Base-by-base conservation (phyloP, 2,888 invertebrate genomes). In the Reticulitermes lucifugus region DNA sequence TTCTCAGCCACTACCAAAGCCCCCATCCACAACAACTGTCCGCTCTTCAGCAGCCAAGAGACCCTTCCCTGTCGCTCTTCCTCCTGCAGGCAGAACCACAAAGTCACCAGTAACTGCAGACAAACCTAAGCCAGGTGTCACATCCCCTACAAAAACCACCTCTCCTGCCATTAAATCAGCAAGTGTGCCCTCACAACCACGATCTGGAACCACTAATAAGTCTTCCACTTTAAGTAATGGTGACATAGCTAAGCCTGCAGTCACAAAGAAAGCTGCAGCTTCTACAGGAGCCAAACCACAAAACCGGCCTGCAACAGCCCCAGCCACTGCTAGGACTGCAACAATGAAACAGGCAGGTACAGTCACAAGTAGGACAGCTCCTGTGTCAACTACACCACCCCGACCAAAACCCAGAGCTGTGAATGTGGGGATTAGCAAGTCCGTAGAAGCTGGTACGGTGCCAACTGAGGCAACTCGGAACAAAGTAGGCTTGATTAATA, bases 401-500 rank as follows among this genome's bases (percentile, higher is more conserved):
- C 86, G 59, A 29, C 71, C 86, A 83, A 55, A 85, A 79, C 79
- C 86, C 18, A 46, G 84, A n/a, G 55, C 86, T 29, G 55, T 83
- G 55, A 85, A 83, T 71, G 83, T 83, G 2, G 55, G 51, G 25
- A 29, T 80, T 0, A 86, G 85, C 70, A 87, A 87, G 83, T 87
- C 88, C 41, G 85, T 87, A 41, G 77, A 87, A 14, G 83, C 87
- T 3, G 84, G 86, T 12, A 81, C 88, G 12, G 87, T 89, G 18
- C 88, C 86, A 14, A 86, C 86, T 46, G 81, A 87, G 14, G 80
- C 86, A 18, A 84, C 83, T 35, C 85, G 86, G 21, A 65, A 89
- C 60, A 89, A 89, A 87, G 87, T 88, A 10, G 88, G 90, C 21
- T 90, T 85, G 9, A 83, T 77, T 22, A 85, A 86, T 29, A 75